These are phyloP conservation scores for Hyaena hyaena DNA, from an alignment of 2,113 vertebrate species.

Conservation along the genomic window DNA sequence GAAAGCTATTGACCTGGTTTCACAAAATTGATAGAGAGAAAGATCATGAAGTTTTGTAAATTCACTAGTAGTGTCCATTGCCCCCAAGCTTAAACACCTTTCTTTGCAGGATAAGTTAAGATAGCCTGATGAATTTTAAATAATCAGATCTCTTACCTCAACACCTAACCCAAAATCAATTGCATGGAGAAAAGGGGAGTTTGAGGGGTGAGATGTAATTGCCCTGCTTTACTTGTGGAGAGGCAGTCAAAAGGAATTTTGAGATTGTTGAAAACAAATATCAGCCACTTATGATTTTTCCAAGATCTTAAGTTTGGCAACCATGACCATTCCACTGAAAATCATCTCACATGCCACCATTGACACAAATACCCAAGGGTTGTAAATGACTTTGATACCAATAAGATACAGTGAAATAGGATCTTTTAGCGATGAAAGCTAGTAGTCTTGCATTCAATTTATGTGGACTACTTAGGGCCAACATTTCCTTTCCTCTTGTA, in stretches of 20 bases:
- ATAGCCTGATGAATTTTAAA: not conserved
- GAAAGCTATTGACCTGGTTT: not conserved
- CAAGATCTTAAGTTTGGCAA: not conserved
- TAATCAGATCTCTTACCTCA: not conserved
- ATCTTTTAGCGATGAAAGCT: not conserved
- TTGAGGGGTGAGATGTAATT: not conserved
- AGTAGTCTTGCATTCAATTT: not conserved
- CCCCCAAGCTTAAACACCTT: not conserved
- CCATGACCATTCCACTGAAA: not conserved
- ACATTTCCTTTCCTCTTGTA: not conserved
- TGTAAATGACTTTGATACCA: slow-evolving; percentile 8
- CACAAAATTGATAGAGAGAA: not conserved
- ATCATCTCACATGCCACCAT: not conserved
- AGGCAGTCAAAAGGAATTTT: slow-evolving; percentile 1
- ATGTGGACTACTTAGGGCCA: not conserved
- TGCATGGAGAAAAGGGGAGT: not conserved
- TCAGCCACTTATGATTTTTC: not conserved
- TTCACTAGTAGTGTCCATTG: not conserved
- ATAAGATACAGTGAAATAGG: not conserved
- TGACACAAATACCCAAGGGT: not conserved
- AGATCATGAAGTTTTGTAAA: not conserved
- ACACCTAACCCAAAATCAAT: not conserved
- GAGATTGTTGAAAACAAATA: slow-evolving; percentile 8
- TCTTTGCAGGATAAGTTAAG: not conserved
- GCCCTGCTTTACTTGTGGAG: not conserved